Evolutionary conservation across 2,888 invertebrate species (phyloP).

Genomic region (Sarcophaga rosellei): DNA sequence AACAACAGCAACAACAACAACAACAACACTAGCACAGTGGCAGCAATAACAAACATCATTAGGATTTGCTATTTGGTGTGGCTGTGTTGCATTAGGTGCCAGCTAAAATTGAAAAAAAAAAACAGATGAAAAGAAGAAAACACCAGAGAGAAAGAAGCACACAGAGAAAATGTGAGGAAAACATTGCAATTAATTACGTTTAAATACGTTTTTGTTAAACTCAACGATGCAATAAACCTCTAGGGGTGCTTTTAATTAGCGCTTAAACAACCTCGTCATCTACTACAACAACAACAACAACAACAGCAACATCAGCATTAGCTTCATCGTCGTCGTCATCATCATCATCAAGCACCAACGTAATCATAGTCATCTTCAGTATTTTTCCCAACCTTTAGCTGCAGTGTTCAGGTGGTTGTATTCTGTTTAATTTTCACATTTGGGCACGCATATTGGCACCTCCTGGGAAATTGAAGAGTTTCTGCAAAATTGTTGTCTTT

Average conservation of each 20-base stretch:
- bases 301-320: conserved; percentile 38
- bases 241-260: conserved; percentile 69
- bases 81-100: no score
- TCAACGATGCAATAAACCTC: conserved; percentile 67
- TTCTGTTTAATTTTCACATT: neutral
- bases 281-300: conserved; percentile 50
- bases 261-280: conserved; percentile 36
- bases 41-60: conserved; percentile 28
- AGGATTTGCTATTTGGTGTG: conserved; percentile 1
- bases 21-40: neutral
- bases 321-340: neutral
- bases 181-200: conserved; percentile 71
- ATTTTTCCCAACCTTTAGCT: no score
- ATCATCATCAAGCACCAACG: neutral
- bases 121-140: no score
- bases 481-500: conserved; percentile 18
- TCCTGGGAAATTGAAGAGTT: conserved; percentile 55
- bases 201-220: conserved; percentile 66
- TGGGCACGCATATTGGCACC: conserved; percentile 58
- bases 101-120: conserved; percentile 14
- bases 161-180: conserved; percentile 62
- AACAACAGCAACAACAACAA: conserved; percentile 47
- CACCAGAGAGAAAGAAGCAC: no score
- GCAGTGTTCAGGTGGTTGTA: conserved; percentile 14
- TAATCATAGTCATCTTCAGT: no score